Percentiles rank a stretch among this genome's conserved stretches.
Conservation (phyloP, 2,888 invertebrate genomes). For the Caenorhabditis japonica region DNA sequence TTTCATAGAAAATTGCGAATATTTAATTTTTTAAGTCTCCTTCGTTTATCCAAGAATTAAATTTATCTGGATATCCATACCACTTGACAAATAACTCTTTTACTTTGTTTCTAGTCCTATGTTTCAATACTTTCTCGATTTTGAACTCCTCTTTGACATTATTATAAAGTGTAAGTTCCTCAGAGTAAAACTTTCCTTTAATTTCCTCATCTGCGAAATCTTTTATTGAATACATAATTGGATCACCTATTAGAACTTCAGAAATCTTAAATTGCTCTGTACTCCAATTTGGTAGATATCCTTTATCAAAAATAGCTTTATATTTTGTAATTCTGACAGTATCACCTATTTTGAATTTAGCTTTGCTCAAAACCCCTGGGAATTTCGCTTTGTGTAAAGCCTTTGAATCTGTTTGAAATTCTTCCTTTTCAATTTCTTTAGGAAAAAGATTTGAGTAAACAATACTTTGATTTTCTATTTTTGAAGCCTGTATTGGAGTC, state of each 20-base stretch:
- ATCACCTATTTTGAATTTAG: constrained; percentile 6
- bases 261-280: constrained; percentile 41
- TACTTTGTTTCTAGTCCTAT: constrained; percentile 12
- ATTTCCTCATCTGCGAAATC: constrained; percentile 31
- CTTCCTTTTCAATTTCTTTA: no score
- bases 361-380: background rate
- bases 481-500: constrained; percentile 48
- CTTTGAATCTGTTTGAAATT: no score
- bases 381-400: no score
- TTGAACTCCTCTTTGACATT: constrained; percentile 46
- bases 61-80: no score
- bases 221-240: constrained; percentile 15
- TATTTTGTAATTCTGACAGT: constrained; percentile 46
- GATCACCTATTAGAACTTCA: constrained; percentile 21
- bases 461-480: constrained; percentile 32
- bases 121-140: constrained; percentile 44
- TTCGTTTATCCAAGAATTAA: constrained; percentile 50
- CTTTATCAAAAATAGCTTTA: constrained; percentile 54
- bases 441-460: constrained; percentile 37
- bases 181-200: constrained; percentile 58
- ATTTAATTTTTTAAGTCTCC: background rate
- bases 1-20: no score
- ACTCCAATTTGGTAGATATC: constrained; percentile 56
- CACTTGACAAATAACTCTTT: constrained; percentile 49
- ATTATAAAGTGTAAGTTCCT: constrained; percentile 52